Conservation (phyloP, 2,113 vertebrate species). For the Chrysochloris asiatica region DNA sequence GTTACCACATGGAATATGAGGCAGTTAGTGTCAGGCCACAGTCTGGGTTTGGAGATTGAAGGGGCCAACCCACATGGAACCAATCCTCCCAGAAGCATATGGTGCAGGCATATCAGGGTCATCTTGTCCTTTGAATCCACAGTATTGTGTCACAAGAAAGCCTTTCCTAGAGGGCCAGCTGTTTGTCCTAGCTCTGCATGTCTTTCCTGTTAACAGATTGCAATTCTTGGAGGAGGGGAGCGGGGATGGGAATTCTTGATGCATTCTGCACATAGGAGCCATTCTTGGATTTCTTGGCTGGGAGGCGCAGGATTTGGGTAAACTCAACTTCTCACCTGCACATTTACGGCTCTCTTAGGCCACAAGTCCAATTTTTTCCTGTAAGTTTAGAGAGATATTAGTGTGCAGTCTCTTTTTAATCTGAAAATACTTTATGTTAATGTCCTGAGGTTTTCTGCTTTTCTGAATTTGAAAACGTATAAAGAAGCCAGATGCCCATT, state of each 20-base stretch:
- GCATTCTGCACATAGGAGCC: background rate
- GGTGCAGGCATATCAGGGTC: background rate
- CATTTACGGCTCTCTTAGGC: background rate
- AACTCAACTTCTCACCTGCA: background rate
- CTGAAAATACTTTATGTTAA: background rate
- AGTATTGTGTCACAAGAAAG: background rate
- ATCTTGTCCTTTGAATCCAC: background rate
- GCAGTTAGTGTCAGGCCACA: background rate
- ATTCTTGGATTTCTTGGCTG: background rate
- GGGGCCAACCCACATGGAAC: background rate
- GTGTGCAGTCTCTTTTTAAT: background rate
- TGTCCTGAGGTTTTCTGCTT: background rate
- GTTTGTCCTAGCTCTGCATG: background rate
- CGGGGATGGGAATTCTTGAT: background rate
- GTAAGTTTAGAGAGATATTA: background rate
- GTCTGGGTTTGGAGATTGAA: background rate
- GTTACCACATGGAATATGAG: background rate
- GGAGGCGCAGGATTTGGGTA: background rate
- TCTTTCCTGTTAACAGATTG: background rate
- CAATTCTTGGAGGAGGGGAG: background rate
- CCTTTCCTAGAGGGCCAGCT: background rate
- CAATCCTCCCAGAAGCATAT: background rate
- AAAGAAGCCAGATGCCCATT: background rate
- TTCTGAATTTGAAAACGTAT: constrained; percentile 3
- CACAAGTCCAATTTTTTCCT: background rate